Evolutionary conservation across 2,888 invertebrate genomes (phyloP), one percentile per base, ranked within the genome.

Genomic region (Polylopha cassiicola): DNA sequence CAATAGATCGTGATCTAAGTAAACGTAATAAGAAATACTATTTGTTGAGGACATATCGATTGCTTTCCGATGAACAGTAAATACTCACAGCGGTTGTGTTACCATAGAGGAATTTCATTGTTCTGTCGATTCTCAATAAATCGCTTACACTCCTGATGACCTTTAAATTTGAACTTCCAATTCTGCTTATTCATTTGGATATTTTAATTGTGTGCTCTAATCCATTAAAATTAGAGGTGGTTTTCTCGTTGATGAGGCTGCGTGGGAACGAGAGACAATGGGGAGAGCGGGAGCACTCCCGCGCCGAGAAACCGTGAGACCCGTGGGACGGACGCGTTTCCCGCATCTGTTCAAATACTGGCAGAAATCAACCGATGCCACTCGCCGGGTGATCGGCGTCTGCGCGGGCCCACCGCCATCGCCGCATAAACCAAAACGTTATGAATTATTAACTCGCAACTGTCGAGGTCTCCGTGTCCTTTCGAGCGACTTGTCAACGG

Each of bases 201-300:
- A 20, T 34, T 41, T 43, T 37, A 37, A 43, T 32, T 32, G 29
- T 38, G 28, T 11, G 30, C 31, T 27, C 65, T 66, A 65, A 68
- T 67, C 58, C 63, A 62, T 62, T 64, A 54, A 58, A 65, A 64
- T 54, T 53, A 55, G 55, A 46, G 55, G 46, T 48, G 46, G 51
- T 58, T 66, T 66, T 68, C 65, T 58, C 56, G 50, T 52, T 53
- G 34, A 26, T 24, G 30, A 10, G 10, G 56, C 53, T 45, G 55
- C 73, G 75, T 75, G 76, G 67, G 75, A 75, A 70, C 45, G 14
- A n/a, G 21, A 64, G 51, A 77, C 77, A 77, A 77, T 77, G 55
- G 75, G 62, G 70, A 74, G 69, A 74, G 59, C 48, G 46, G 30
- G 43, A 37, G 47, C 36, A 50, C 53, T 43, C 24, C 37, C 47